Percentiles rank a stretch among this genome's conserved stretches.
phyloP scores from a whole-genome alignment of 2,113 vertebrate species.

The Ascaphus truei region DNA sequence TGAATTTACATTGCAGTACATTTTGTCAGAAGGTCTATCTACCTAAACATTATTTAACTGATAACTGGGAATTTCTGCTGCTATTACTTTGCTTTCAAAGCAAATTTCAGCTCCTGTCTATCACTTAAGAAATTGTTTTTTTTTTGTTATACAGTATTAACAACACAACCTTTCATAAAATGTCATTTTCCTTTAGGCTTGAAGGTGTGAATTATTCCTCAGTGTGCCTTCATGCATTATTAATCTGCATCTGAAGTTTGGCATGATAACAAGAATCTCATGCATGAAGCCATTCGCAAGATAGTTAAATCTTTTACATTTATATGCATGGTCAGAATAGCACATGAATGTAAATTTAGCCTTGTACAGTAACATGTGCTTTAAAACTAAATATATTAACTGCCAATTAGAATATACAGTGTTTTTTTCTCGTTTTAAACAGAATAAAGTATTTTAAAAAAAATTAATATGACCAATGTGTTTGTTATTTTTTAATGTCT shows the following conservation, averaged over 20 bases:
- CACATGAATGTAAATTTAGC: neutral
- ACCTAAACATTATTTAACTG: neutral
- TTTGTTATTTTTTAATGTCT: no score
- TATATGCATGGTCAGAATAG: neutral
- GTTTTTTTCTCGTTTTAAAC: neutral
- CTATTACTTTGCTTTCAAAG: neutral
- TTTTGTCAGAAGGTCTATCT: neutral
- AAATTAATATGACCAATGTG: no score
- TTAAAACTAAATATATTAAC: constrained; percentile 10
- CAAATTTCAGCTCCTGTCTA: neutral
- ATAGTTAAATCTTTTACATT: neutral
- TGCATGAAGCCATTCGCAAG: neutral
- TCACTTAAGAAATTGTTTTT: neutral
- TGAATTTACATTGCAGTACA: neutral
- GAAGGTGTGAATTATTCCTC: constrained; percentile 7
- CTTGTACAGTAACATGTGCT: neutral
- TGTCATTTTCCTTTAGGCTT: constrained; percentile 25
- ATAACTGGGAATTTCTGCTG: neutral
- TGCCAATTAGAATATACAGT: neutral
- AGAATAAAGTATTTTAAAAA: no score
- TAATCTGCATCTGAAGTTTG: constrained; percentile 10
- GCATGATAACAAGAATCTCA: constrained; percentile 5
- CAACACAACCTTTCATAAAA: neutral
- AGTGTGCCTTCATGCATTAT: constrained; percentile 19
- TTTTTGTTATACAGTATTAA: constrained; percentile 12